Percentiles rank a stretch among this genome's conserved stretches.
These are phyloP conservation scores for Acholoe squamosa DNA, from an alignment of 2,888 invertebrate species.

Conservation along the genomic window DNA sequence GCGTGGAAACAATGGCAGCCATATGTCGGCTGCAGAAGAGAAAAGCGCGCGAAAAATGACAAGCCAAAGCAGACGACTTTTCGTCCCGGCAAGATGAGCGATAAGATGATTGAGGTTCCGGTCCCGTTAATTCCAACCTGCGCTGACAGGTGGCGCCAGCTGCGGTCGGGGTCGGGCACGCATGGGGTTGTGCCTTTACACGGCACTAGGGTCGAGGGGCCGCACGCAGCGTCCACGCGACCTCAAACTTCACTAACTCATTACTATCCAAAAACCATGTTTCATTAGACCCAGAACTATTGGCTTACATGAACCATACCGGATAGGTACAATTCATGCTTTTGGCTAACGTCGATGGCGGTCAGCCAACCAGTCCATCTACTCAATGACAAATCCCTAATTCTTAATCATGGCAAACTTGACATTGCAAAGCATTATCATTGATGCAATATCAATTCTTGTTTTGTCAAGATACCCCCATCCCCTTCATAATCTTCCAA, in stretches of 20 bases:
- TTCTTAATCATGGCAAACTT: neutral
- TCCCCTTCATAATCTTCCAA: neutral
- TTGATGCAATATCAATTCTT: neutral
- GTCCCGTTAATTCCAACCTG: neutral
- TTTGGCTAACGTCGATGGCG: neutral
- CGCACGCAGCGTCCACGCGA: conserved; percentile 14
- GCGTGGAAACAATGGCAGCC: conserved; percentile 16
- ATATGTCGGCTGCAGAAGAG: neutral
- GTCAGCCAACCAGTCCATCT: neutral
- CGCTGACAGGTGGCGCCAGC: conserved; percentile 33
- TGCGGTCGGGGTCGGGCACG: neutral
- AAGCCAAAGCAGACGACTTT: conserved; percentile 17
- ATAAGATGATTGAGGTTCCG: conserved; percentile 19
- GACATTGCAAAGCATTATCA: neutral
- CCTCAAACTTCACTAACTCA: neutral
- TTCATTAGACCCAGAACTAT: neutral
- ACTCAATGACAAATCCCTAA: neutral
- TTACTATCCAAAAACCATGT: neutral
- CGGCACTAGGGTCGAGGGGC: neutral
- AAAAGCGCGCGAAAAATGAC: neutral
- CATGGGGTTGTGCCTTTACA: neutral
- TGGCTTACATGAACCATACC: neutral
- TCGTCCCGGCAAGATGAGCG: neutral
- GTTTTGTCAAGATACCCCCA: neutral
- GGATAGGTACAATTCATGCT: neutral